Base-by-base conservation (phyloP, 2,797 vertebrate genomes). In the Hypotaenidia philippensis region DNA sequence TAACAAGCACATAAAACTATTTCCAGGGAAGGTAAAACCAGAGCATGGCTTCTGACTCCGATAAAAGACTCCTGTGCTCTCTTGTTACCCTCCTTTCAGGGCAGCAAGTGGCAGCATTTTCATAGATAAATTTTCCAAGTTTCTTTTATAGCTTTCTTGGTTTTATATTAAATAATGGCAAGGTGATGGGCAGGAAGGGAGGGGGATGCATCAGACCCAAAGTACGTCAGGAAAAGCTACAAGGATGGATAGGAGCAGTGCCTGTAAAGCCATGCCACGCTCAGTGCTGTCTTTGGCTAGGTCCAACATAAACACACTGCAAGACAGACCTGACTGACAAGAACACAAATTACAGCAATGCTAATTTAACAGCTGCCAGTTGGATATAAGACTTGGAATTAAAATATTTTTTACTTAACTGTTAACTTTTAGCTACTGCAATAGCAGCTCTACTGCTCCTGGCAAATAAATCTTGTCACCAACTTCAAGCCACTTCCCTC, bases 371-470 rank as follows among this genome's bases (percentile, higher is more conserved):
- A 38, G 22, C 68, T 87, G 68, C 68, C 87, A 83, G 8, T 0
- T 78, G 55, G 36, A 50, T 34, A 49, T 0, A 64, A 44, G 23
- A 78, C 15, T 36, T 12, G 27, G 41, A 92, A 92, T 34, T 4
- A 66, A 63, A 87, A 44, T 49, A 40, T 21, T 61, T 89, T 86
- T 69, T 55, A 82, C 36, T 69, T 44, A 34, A 32, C 64, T 83
- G 23, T 80, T 93, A 81, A 89, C 34, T 87, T 92, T n/a, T 32
- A 57, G 32, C 45, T 36, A 50, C 53, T 89, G 59, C 53, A 70
- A 5, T 25, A 49, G 77, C 81, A 84, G 34, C 49, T 66, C 52
- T 26, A 47, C 32, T 18, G 26, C 34, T 84, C 36, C 63, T 11
- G 31, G 26, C 29, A 89, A 72, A 92, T 19, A 55, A 32, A 80